phyloP scores from a whole-genome alignment of 2,888 invertebrate species.

The Apodemia duryi region DNA sequence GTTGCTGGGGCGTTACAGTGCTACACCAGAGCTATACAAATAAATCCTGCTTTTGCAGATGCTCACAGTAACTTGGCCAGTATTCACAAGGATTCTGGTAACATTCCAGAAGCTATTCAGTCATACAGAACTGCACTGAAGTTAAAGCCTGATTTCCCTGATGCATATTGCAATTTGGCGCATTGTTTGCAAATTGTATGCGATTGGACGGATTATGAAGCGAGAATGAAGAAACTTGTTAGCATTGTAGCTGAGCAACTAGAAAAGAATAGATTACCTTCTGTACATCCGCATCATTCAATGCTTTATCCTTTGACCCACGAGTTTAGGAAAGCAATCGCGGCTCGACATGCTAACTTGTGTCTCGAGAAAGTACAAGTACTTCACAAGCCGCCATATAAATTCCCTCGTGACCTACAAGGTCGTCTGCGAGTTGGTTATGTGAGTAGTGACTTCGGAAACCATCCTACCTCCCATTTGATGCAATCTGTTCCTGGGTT shows the following conservation, averaged over 20 bases:
- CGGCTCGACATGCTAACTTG: conserved; percentile 97
- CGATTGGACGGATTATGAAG: conserved; percentile 99
- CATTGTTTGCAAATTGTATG: conserved; percentile 99
- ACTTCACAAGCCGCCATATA: conserved; percentile 93
- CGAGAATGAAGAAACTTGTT: conserved; percentile 97
- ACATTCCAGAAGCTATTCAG: conserved; percentile 99
- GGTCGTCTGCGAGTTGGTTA: conserved; percentile 94
- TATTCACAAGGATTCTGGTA: conserved; percentile 99
- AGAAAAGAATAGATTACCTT: conserved; percentile 97
- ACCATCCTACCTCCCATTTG: conserved; percentile 99
- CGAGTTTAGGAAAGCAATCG: conserved; percentile 97
- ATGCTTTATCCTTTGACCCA: conserved; percentile 99
- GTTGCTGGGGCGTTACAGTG: conserved; percentile 98
- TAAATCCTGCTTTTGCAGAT: conserved; percentile 99
- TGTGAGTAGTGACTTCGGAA: conserved; percentile 99
- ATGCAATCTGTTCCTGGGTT: conserved; percentile 99
- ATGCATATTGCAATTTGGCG: conserved; percentile 99
- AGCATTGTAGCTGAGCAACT: conserved; percentile 98
- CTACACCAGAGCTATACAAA: conserved; percentile 98
- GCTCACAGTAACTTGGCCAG: conserved; percentile 99
- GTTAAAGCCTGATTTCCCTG: conserved; percentile 98
- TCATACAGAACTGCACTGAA: conserved; percentile 98
- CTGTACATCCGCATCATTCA: conserved; percentile 99
- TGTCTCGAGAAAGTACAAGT: conserved; percentile 99
- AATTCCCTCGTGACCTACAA: conserved; percentile 85